These are phyloP conservation scores for Lasioglossum morio DNA, from an alignment of 2,888 invertebrate genomes.

Conservation along the genomic window DNA sequence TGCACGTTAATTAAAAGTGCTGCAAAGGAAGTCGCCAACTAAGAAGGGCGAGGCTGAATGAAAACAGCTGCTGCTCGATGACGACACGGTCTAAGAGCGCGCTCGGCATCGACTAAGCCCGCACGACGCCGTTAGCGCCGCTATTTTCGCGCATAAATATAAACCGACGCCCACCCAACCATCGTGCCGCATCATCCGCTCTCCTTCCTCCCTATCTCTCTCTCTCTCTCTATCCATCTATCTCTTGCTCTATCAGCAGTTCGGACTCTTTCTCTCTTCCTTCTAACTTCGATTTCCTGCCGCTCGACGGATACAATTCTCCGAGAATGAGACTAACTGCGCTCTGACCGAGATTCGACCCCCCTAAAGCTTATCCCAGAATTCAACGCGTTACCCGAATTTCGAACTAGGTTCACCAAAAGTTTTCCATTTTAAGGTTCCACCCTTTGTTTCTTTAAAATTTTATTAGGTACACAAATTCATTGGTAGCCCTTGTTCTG, in stretches of 20 bases:
- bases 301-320: not conserved
- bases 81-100: constrained; percentile 77
- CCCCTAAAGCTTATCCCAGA: not conserved
- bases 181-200: constrained; percentile 4
- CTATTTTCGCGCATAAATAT: constrained; percentile 79
- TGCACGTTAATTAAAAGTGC: constrained; percentile 71
- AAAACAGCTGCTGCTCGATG: constrained; percentile 83
- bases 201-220: not conserved
- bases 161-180: constrained; percentile 71
- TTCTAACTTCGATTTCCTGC: not conserved
- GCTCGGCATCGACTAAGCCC: constrained; percentile 36
- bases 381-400: not conserved
- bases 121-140: constrained; percentile 56
- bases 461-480: too few relatives aligned
- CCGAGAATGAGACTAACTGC: not conserved
- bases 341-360: constrained; percentile 11
- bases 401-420: not conserved
- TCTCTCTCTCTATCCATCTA: not conserved
- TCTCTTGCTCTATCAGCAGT: not conserved
- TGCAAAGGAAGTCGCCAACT: constrained; percentile 80
- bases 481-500: too few relatives aligned
- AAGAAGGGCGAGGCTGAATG: constrained; percentile 82
- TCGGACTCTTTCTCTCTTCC: not conserved
- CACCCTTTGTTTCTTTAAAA: too few relatives aligned
- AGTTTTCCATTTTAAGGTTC: not conserved